Percentiles rank a stretch among this genome's conserved stretches.
phyloP scores from a whole-genome alignment of 2,797 vertebrate species.

The Channallabes apus region DNA sequence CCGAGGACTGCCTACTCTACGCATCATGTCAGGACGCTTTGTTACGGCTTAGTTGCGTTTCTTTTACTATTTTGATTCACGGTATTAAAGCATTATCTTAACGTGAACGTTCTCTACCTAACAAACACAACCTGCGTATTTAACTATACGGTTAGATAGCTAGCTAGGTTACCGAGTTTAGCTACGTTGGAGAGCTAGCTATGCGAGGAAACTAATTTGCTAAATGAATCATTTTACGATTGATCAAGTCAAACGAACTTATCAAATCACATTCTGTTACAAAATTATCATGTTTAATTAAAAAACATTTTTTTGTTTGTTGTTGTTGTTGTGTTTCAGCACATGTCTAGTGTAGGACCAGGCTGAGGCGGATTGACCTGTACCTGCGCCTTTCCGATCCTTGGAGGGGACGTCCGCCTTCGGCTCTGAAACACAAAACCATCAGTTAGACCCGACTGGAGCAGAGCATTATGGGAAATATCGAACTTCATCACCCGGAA shows the following conservation, averaged over 20 bases:
- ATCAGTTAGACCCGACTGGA: slow-evolving; percentile 37
- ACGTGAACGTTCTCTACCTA: neutral
- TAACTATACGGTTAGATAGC: neutral
- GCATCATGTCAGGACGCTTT: neutral
- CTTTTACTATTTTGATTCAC: neutral
- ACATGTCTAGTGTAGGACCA: neutral
- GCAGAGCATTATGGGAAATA: slow-evolving; percentile 37
- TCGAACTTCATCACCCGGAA: slow-evolving; percentile 15
- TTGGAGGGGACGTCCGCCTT: slow-evolving; percentile 63
- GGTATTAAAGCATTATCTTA: neutral
- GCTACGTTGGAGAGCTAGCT: neutral
- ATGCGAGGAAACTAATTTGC: neutral
- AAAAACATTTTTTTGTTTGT: neutral
- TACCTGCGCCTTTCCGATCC: slow-evolving; percentile 79
- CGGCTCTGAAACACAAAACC: slow-evolving; percentile 78
- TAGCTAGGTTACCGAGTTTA: neutral
- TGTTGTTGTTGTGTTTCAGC: neutral
- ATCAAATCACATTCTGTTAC: neutral
- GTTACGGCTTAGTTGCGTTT: neutral
- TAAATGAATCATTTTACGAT: too few species aligned
- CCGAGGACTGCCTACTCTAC: neutral
- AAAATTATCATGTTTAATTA: too few species aligned
- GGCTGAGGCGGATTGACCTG: slow-evolving; percentile 46
- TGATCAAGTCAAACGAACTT: neutral
- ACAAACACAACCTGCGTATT: neutral